phyloP scores from a whole-genome alignment of 2,113 vertebrate genomes.

The Dicrurus megarhynchus region DNA sequence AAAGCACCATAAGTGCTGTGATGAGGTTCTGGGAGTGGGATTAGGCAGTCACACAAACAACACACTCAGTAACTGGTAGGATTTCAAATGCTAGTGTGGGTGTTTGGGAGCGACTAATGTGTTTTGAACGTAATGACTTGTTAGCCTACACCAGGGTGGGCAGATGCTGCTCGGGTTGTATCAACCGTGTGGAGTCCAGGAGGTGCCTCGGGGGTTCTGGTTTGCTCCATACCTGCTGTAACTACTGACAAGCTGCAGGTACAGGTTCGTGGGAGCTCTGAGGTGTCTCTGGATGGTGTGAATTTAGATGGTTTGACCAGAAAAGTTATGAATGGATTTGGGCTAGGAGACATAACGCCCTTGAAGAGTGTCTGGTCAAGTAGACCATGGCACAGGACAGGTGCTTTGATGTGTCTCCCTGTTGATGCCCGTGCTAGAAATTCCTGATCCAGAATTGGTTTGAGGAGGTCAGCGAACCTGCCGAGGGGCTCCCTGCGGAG shows the following conservation, averaged over 20 bases:
- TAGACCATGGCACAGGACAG: background rate
- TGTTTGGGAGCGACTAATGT: background rate
- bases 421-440: background rate
- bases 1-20: background rate
- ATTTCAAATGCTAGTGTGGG: background rate
- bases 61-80: background rate
- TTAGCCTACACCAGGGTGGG: background rate
- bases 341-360: background rate
- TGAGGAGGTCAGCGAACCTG: background rate
- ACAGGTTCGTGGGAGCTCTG: background rate
- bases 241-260: background rate
- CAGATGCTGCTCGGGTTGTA: background rate
- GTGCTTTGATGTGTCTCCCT: background rate
- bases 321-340: background rate
- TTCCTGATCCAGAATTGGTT: background rate
- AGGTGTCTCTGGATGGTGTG: background rate
- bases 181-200: background rate
- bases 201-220: background rate
- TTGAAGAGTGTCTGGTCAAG: background rate
- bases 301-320: background rate
- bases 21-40: background rate
- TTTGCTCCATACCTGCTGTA: background rate
- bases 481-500: background rate
- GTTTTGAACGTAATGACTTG: background rate
- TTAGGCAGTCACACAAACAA: background rate